Evolutionary conservation across 2,888 invertebrate genomes (phyloP).

Genomic region (Polyommatus icarus): DNA sequence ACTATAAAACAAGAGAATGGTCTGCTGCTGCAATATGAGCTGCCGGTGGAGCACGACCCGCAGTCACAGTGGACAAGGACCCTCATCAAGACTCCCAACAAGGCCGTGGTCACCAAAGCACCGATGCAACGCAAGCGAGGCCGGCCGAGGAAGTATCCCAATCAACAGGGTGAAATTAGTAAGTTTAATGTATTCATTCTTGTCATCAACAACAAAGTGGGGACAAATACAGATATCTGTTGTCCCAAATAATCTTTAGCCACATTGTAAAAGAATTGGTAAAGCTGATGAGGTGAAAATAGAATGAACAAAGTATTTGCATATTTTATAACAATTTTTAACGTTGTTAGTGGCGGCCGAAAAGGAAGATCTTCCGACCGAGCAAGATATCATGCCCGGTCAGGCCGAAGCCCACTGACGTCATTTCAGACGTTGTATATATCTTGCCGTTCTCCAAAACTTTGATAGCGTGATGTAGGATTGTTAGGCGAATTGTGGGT

Average conservation of each 20-base stretch:
- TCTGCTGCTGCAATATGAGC: conserved; percentile 70
- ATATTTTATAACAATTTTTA: too few relatives aligned
- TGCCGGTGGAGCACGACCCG: conserved; percentile 74
- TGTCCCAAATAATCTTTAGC: background rate
- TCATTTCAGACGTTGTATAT: too few relatives aligned
- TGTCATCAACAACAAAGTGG: background rate
- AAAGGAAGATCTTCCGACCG: too few relatives aligned
- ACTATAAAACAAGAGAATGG: conserved; percentile 79
- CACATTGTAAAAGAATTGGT: background rate
- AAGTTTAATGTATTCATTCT: conserved; percentile 35
- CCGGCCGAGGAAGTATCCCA: conserved; percentile 73
- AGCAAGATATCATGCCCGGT: too few relatives aligned
- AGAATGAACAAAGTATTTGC: background rate
- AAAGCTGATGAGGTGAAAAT: background rate
- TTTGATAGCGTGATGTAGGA: too few relatives aligned
- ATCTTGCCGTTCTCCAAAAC: too few relatives aligned
- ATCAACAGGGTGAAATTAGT: conserved; percentile 74
- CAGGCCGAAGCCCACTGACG: too few relatives aligned
- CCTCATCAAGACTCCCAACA: conserved; percentile 54
- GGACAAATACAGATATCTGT: background rate
- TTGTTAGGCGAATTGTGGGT: too few relatives aligned
- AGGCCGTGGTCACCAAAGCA: conserved; percentile 66
- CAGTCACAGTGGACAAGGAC: conserved; percentile 65
- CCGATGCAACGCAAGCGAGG: conserved; percentile 68
- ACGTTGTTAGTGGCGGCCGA: too few relatives aligned